Base-by-base conservation (phyloP, 1,140 invertebrate genomes). In the Neomicropteryx cornuta region DNA sequence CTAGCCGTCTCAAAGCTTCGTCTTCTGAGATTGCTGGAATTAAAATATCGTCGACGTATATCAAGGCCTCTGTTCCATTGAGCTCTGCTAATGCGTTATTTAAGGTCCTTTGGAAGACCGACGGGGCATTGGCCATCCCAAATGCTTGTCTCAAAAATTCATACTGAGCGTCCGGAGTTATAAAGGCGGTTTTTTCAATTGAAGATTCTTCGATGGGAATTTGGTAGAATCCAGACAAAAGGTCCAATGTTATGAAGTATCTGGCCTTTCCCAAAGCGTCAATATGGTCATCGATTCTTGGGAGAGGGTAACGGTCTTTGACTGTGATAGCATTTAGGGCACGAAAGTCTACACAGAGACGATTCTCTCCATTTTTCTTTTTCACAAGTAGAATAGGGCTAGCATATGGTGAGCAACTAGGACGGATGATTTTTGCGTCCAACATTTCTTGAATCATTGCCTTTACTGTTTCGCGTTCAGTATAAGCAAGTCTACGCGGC, bases 291-390 rank as follows among this genome's bases (percentile, higher is more conserved):
- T 68, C 62, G 6, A 71, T 61, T 3, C 54, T 31, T 2, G 62
- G 61, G 2, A 70, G 37, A 2, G 71, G 71, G 49, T 55, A 72
- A 8, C 41, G 36, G 39, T 73, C 65, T 33, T 50, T 44, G 5
- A 47, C 45, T 0, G 60, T 70, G 2, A 56, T 43, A 3, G 35
- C 33, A 45, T 75, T 73, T 2, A 74, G 32, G 18, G 39, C 14
- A 18, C 62, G 27, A 41, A 58, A 73, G 42, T 74, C 69, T 1
- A 72, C 38, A 42, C 66, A 72, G 14, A 68, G 50, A 5, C 67
- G 40, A 0, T 47, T 27, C 3, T 44, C 38, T 4, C 55, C 57
- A 44, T 64, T 60, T 39, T 60, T 60, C 43, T 73, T 73, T 22
- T 36, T 39, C 1, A 59, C 56, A 3, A 66, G 33, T 1, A 70